These are phyloP conservation scores for Thalpophila matura DNA, from an alignment of 2,888 invertebrate species.

Conservation along the genomic window DNA sequence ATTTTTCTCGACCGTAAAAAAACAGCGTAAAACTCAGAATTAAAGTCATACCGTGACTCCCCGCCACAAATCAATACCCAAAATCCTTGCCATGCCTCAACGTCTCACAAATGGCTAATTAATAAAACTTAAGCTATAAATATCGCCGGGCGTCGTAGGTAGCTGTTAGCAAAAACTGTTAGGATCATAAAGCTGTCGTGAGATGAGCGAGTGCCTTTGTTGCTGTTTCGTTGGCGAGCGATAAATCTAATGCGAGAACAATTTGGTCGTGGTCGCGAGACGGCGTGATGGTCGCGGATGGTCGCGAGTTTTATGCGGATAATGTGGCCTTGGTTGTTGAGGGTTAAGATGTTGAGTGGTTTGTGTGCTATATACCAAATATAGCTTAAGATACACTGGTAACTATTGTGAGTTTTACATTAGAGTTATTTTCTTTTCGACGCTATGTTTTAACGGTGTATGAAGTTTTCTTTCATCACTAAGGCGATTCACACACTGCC, in stretches of 20 bases:
- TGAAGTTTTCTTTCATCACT: too few relatives aligned
- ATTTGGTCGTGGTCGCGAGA: conserved; percentile 76
- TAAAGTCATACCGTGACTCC: conserved; percentile 53
- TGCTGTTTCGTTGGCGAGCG: conserved; percentile 82
- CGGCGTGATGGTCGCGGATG: conserved; percentile 55
- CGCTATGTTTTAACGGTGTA: too few relatives aligned
- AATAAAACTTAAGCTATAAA: conserved; percentile 89
- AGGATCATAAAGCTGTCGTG: conserved; percentile 90
- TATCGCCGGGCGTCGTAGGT: conserved; percentile 78
- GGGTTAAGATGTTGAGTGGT: conserved; percentile 41
- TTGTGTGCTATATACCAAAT: background rate
- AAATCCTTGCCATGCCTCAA: conserved; percentile 66
- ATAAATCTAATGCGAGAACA: conserved; percentile 88
- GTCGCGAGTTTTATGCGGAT: conserved; percentile 50
- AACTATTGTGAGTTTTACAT: too few relatives aligned
- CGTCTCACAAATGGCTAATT: conserved; percentile 86
- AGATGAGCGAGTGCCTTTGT: conserved; percentile 90
- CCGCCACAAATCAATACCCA: conserved; percentile 61
- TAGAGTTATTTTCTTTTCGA: too few relatives aligned
- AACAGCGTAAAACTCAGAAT: conserved; percentile 31
- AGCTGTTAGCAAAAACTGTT: conserved; percentile 91
- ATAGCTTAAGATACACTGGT: too few relatives aligned
- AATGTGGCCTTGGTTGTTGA: conserved; percentile 18
- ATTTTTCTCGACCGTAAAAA: conserved; percentile 12
- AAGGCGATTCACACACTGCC: too few relatives aligned